Evolutionary conservation across 2,888 invertebrate species (phyloP).

Genomic region (Phalangium opilio): DNA sequence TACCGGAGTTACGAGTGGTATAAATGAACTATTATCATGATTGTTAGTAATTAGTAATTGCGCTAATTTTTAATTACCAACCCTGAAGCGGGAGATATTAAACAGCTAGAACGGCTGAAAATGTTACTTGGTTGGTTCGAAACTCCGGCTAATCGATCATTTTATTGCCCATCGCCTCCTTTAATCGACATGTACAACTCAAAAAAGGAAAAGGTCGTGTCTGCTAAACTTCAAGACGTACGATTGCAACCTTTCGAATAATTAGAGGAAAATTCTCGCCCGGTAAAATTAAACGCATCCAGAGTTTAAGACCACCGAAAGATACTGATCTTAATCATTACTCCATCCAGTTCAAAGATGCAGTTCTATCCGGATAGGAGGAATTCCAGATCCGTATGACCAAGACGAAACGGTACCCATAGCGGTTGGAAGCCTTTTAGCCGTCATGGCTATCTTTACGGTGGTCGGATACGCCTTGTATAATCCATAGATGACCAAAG

Average conservation of each 20-base stretch:
- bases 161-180: slow-evolving; percentile 41
- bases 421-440: slow-evolving; percentile 65
- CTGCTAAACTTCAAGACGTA: slow-evolving; percentile 48
- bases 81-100: slow-evolving; percentile 6
- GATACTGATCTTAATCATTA: not conserved
- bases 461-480: slow-evolving; percentile 69
- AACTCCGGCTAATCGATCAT: slow-evolving; percentile 74
- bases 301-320: too few species aligned
- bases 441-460: slow-evolving; percentile 61
- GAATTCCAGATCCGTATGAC: slow-evolving; percentile 32
- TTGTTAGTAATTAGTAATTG: not conserved
- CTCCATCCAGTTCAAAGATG: slow-evolving; percentile 14
- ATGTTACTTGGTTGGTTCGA: slow-evolving; percentile 46
- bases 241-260: slow-evolving; percentile 79
- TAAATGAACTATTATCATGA: not conserved
- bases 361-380: slow-evolving; percentile 20
- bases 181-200: slow-evolving; percentile 40
- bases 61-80: too few species aligned
- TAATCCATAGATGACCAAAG: slow-evolving; percentile 73
- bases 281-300: slow-evolving; percentile 23
- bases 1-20: slow-evolving; percentile 36
- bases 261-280: slow-evolving; percentile 55
- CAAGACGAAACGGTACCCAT: slow-evolving; percentile 73
- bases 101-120: slow-evolving; percentile 14
- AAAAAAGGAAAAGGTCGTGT: slow-evolving; percentile 37